Evolutionary conservation across 35 echinoderm and acorn worm species (phyloP), one percentile per base, ranked within the genome.

Genomic region (Chiridota heheva): DNA sequence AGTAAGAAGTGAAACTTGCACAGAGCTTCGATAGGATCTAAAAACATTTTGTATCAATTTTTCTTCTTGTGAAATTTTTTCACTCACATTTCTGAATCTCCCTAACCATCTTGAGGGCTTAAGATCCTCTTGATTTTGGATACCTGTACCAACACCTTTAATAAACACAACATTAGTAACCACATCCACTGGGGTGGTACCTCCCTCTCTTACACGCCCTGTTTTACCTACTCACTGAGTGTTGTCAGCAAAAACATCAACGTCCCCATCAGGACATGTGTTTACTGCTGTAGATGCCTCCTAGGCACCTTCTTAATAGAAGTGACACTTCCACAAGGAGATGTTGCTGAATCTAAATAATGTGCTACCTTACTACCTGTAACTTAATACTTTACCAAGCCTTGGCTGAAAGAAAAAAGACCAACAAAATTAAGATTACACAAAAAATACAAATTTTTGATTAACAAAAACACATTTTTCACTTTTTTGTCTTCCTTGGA

Each of bases 81-180:
- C 26, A 63, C 26, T 6, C 7, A 63, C 30, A 63, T 63, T 30
- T 18, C 30, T 30, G 30, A 7, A 7, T 7, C 30, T 13, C 7
- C 26, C 30, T 13, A 26, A 63, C 60, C 60, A 63, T 13, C 8
- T 63, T 63, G 60, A 63, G 8, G 60, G 60, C 26, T 7, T 63
- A 13, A 30, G 60, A 63, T 63, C 60, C 26, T 63, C 60, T 30
- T 30, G 13, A 18, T 13, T 18, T 30, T 63, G 60, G 29, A 63
- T 30, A 63, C 30, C 7, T 18, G 13, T 13, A 8, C 30, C 13
- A 8, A 10, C 7, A 63, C 60, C 60, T 63, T 63, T 63, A 30
- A 63, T 63, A 30, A 63, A 63, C 30, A 63, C 60, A 63, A 63
- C 60, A 63, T 63, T 63, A 30, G 48, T 30, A 63, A 63, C 60